A percentile compares a stretch with the other conserved stretches of the same genome.
Conservation (phyloP, 2,797 vertebrate genomes). For the Remorina albescens region DNA sequence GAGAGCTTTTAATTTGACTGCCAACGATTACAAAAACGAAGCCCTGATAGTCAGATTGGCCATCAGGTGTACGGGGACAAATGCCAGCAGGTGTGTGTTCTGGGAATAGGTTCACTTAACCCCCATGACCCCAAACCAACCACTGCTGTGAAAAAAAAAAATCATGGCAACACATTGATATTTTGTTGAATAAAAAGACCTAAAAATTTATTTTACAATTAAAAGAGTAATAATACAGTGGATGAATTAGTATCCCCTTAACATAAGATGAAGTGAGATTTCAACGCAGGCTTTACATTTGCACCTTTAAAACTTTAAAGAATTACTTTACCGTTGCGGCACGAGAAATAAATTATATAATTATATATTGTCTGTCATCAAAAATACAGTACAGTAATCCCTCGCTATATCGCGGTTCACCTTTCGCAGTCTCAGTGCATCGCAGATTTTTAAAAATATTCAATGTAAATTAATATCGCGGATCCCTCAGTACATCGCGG, state of each 20-base stretch:
- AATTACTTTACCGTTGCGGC: neutral
- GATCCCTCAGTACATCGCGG: too few relatives aligned
- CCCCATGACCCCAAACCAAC: neutral
- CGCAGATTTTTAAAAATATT: too few relatives aligned
- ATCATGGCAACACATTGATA: neutral
- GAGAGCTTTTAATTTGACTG: too few relatives aligned
- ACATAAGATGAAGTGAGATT: neutral
- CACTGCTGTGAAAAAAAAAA: neutral
- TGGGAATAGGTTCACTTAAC: too few relatives aligned
- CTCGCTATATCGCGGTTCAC: too few relatives aligned
- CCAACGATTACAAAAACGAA: too few relatives aligned
- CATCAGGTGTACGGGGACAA: neutral
- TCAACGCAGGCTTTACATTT: neutral
- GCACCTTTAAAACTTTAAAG: slow-evolving; percentile 10
- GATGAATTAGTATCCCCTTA: neutral
- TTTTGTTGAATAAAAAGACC: too few relatives aligned
- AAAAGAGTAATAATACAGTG: too few relatives aligned
- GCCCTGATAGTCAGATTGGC: neutral
- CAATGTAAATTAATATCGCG: too few relatives aligned
- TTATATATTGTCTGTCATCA: neutral
- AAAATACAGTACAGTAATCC: too few relatives aligned
- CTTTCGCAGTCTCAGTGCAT: too few relatives aligned
- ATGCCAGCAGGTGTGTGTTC: neutral
- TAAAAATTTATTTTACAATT: too few relatives aligned
- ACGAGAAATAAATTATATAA: neutral